Percentiles rank a stretch among this genome's conserved stretches.
phyloP scores from a whole-genome alignment of 2,797 vertebrate genomes.

The Epinephelus coioides region DNA sequence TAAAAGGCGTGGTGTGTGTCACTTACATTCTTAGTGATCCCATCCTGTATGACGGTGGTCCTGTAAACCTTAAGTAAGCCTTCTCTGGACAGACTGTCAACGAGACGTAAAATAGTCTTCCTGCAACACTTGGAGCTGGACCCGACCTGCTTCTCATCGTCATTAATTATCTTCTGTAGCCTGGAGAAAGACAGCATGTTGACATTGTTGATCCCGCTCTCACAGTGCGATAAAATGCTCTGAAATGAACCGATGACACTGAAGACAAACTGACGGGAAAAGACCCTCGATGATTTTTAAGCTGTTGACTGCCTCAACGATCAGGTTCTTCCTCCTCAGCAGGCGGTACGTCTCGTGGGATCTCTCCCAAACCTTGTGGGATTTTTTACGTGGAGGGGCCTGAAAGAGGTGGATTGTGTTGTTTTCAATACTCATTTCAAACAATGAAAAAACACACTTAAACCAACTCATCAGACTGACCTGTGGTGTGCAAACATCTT shows the following conservation, averaged over 20 bases:
- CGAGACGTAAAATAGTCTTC: constrained; percentile 93
- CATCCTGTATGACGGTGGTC: constrained; percentile 93
- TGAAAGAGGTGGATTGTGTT: constrained; percentile 6
- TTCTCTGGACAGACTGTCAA: constrained; percentile 89
- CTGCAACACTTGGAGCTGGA: constrained; percentile 94
- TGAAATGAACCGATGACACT: background rate
- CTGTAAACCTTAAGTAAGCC: constrained; percentile 91
- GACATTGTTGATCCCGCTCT: background rate
- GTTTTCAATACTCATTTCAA: background rate
- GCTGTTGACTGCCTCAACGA: constrained; percentile 92
- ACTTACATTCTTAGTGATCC: constrained; percentile 91
- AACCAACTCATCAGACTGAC: constrained; percentile 64
- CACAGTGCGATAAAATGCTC: background rate
- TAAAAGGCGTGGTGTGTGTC: background rate
- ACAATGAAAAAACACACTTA: background rate
- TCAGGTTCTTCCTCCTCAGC: constrained; percentile 94
- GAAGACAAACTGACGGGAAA: constrained; percentile 88
- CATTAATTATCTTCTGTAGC: constrained; percentile 95
- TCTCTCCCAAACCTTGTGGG: background rate
- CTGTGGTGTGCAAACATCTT: constrained; percentile 82
- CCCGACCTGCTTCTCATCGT: constrained; percentile 93
- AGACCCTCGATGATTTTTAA: constrained; percentile 92
- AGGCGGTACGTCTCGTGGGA: constrained; percentile 87
- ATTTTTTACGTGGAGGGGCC: background rate
- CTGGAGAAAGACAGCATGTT: constrained; percentile 72